Conservation (phyloP, 2,113 vertebrate genomes). For the Platysternon megacephalum region DNA sequence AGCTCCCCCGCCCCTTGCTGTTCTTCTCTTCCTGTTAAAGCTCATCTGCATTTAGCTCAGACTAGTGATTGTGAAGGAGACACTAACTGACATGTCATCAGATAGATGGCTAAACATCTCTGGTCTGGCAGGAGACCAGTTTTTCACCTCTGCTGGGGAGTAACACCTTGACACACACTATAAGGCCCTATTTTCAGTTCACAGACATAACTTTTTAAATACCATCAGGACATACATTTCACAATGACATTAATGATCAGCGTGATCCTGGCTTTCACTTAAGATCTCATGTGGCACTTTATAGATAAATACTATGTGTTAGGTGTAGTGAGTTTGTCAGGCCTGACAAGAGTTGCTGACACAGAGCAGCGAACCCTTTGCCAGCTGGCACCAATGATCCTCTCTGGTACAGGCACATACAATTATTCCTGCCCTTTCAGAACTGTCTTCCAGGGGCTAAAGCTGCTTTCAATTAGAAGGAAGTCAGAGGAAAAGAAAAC, state of each 20-base stretch:
- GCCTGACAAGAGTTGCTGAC: neutral
- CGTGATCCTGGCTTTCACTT: neutral
- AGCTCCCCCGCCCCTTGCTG: neutral
- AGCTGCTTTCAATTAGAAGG: neutral
- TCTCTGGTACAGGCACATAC: neutral
- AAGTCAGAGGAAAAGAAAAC: neutral
- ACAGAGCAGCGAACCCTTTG: neutral
- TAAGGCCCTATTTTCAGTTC: neutral
- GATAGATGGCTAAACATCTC: neutral
- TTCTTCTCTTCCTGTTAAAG: neutral
- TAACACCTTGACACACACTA: neutral
- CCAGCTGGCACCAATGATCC: neutral
- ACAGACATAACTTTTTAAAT: neutral
- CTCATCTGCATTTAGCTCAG: neutral
- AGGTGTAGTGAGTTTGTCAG: neutral
- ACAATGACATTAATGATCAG: neutral
- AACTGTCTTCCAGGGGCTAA: neutral
- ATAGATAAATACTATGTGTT: neutral
- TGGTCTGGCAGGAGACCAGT: neutral
- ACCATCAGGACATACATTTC: neutral
- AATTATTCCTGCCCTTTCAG: neutral
- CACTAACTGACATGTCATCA: neutral
- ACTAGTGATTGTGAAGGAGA: neutral
- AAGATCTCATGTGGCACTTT: neutral
- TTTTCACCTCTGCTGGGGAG: neutral